Percentiles rank a stretch among this genome's conserved stretches.
phyloP scores from a whole-genome alignment of 2,113 vertebrate genomes.

The Vidua chalybeata region DNA sequence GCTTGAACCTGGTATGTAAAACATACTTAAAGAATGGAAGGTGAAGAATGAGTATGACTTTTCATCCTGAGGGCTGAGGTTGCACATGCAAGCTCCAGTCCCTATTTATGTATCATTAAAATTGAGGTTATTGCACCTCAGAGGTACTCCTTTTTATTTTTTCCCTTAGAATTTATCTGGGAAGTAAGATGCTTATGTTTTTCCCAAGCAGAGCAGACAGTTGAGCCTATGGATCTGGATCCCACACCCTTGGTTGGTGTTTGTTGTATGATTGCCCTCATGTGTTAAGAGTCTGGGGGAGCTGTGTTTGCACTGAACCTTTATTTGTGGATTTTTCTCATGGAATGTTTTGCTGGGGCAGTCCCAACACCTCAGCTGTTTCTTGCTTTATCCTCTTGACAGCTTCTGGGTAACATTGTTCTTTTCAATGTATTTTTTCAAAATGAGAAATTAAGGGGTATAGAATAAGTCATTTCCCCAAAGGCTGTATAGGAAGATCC shows the following conservation, averaged over 20 bases:
- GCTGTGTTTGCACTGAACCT: neutral
- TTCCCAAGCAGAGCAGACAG: neutral
- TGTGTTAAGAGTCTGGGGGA: neutral
- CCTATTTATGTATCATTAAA: neutral
- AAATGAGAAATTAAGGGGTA: neutral
- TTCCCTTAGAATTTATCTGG: neutral
- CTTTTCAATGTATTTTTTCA: neutral
- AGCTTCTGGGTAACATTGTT: slow-evolving; percentile 6
- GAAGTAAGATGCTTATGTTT: neutral
- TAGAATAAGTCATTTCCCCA: neutral
- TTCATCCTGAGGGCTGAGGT: neutral
- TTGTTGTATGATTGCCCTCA: neutral
- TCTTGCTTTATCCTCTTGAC: slow-evolving; percentile 5
- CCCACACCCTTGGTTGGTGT: neutral
- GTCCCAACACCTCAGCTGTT: neutral
- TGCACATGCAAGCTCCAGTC: neutral
- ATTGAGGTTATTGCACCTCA: neutral
- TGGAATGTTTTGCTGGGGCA: neutral
- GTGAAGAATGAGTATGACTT: neutral
- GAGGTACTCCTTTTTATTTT: neutral
- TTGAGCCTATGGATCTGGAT: neutral
- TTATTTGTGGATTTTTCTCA: neutral
- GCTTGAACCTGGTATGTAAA: neutral
- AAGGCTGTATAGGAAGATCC: neutral
- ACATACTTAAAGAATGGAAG: neutral